These are phyloP conservation scores for Taurulus bubalis DNA, from an alignment of 2,113 vertebrate genomes.

Conservation along the genomic window DNA sequence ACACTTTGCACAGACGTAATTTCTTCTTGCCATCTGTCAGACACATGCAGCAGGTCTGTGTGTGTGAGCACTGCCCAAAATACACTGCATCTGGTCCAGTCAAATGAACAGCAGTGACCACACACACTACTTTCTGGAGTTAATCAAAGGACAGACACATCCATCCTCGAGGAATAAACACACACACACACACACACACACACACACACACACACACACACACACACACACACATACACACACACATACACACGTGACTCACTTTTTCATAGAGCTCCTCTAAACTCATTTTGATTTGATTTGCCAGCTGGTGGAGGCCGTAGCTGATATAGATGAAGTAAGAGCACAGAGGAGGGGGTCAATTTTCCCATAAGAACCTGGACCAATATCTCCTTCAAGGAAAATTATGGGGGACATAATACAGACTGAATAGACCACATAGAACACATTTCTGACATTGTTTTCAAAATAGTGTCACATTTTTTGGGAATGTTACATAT, in stretches of 20 bases:
- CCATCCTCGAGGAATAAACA: constrained; percentile 14
- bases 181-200: background rate
- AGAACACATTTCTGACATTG: too few species aligned
- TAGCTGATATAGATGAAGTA: constrained; percentile 38
- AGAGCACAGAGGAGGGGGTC: background rate
- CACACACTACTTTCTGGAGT: background rate
- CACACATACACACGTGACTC: constrained; percentile 51
- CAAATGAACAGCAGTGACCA: constrained; percentile 20
- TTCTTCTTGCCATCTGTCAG: constrained; percentile 58
- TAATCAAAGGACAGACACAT: constrained; percentile 15
- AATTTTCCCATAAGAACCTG: too few species aligned
- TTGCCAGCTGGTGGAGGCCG: constrained; percentile 66
- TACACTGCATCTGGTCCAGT: constrained; percentile 1
- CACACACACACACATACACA: constrained; percentile 7
- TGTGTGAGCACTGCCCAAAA: constrained; percentile 23
- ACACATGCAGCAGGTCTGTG: constrained; percentile 30
- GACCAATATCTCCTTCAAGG: too few species aligned
- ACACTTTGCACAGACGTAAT: constrained; percentile 27
- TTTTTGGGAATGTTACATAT: too few species aligned
- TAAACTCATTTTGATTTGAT: constrained; percentile 61
- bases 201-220: constrained; percentile 9
- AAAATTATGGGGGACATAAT: too few species aligned
- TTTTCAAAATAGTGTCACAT: too few species aligned
- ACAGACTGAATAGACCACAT: too few species aligned
- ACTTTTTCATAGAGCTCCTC: constrained; percentile 49